phyloP scores from a whole-genome alignment of 1,140 invertebrate genomes.

The Anoplolepis gracilipes region DNA sequence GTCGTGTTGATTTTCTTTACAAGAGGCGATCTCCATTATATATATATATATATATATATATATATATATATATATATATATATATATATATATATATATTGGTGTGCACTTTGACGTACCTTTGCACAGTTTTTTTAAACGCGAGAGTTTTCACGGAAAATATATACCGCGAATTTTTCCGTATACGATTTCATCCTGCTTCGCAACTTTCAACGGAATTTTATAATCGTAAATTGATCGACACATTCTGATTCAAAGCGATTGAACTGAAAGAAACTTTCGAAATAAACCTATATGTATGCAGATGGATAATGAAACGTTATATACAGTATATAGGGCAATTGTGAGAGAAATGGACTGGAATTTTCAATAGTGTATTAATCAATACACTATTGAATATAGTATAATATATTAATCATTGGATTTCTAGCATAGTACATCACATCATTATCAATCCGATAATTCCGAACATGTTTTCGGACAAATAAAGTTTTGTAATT shows the following conservation, averaged over 20 bases:
- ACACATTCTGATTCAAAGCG: background rate
- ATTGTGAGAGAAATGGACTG: no score
- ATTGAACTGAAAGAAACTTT: background rate
- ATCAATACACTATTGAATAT: no score
- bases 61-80: no score
- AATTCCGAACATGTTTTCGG: constrained; percentile 10
- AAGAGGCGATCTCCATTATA: constrained; percentile 8
- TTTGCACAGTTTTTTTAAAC: background rate
- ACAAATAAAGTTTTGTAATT: constrained; percentile 24
- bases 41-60: no score
- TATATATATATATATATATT: no score
- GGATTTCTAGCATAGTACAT: background rate
- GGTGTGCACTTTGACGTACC: background rate
- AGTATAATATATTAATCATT: no score
- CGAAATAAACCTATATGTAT: background rate
- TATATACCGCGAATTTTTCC: background rate
- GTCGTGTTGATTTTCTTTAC: constrained; percentile 11
- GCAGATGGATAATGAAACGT: background rate
- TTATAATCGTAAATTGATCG: background rate
- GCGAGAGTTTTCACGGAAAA: background rate
- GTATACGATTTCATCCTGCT: background rate
- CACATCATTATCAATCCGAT: background rate
- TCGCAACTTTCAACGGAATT: background rate
- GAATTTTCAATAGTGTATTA: no score
- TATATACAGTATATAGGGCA: background rate